Evolutionary conservation across 2,888 invertebrate species (phyloP).

Genomic region (Cephus spinipes): DNA sequence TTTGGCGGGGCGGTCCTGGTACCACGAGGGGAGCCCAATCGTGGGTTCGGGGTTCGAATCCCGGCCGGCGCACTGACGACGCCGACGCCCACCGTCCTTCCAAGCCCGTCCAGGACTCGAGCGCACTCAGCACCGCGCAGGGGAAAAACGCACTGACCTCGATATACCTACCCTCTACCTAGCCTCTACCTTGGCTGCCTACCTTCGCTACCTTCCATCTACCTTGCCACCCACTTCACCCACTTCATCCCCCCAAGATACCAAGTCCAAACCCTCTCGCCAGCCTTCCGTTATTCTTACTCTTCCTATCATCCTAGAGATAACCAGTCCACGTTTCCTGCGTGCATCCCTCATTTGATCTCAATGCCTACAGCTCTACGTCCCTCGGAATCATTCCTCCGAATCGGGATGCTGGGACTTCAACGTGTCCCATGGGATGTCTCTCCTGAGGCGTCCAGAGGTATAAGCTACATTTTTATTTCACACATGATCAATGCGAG

Average conservation of each 20-base stretch:
- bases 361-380: not conserved
- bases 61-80: slow-evolving; percentile 59
- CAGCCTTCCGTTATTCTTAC: not conserved
- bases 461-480: not conserved
- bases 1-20: slow-evolving; percentile 63
- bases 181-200: slow-evolving; percentile 9
- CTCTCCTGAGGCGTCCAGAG: not conserved
- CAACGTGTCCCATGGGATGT: not conserved
- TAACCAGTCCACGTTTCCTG: not conserved
- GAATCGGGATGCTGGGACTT: not conserved
- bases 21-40: slow-evolving; percentile 59
- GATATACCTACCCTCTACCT: slow-evolving; percentile 45
- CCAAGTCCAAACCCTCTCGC: not conserved
- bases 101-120: slow-evolving; percentile 34
- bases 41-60: slow-evolving; percentile 57
- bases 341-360: not conserved
- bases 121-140: slow-evolving; percentile 59
- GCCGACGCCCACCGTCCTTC: slow-evolving; percentile 57
- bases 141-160: slow-evolving; percentile 65
- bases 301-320: not conserved
- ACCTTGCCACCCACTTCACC: slow-evolving; percentile 16
- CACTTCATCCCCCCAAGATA: slow-evolving; percentile 13
- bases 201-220: slow-evolving; percentile 7
- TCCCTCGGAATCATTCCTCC: not conserved
- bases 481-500: not conserved